Evolutionary conservation across 1,140 invertebrate genomes (phyloP).

Genomic region (Lineus longissimus): DNA sequence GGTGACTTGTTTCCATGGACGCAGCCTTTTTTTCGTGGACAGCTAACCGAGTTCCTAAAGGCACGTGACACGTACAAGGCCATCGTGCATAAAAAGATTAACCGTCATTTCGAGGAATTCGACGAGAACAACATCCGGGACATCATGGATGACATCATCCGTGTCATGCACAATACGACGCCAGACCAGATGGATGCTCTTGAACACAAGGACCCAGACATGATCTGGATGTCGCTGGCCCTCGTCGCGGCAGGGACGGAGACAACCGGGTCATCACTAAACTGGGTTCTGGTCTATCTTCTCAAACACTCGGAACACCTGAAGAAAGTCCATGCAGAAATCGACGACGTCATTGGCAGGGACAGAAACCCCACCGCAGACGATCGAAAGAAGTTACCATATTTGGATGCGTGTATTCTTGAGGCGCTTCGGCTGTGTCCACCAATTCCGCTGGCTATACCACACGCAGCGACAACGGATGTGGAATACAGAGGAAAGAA

Average conservation of each 20-base stretch:
- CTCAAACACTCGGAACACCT: slow-evolving; percentile 48
- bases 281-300: slow-evolving; percentile 45
- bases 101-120: too few relatives aligned
- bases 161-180: neutral
- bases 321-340: slow-evolving; percentile 36
- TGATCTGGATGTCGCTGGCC: slow-evolving; percentile 26
- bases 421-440: slow-evolving; percentile 29
- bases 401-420: slow-evolving; percentile 28
- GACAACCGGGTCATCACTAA: slow-evolving; percentile 43
- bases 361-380: slow-evolving; percentile 26
- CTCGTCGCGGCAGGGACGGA: slow-evolving; percentile 46
- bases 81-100: too few relatives aligned
- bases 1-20: too few relatives aligned
- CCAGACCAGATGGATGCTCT: neutral
- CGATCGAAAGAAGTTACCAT: slow-evolving; percentile 26
- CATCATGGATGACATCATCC: slow-evolving; percentile 13
- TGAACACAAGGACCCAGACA: slow-evolving; percentile 11
- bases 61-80: too few relatives aligned
- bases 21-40: too few relatives aligned
- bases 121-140: too few relatives aligned
- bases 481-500: too few relatives aligned
- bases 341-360: slow-evolving; percentile 36
- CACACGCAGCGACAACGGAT: too few relatives aligned
- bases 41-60: too few relatives aligned
- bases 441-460: slow-evolving; percentile 15